phyloP scores from a whole-genome alignment of 2,888 invertebrate species.

The Parnassius mnemosyne region DNA sequence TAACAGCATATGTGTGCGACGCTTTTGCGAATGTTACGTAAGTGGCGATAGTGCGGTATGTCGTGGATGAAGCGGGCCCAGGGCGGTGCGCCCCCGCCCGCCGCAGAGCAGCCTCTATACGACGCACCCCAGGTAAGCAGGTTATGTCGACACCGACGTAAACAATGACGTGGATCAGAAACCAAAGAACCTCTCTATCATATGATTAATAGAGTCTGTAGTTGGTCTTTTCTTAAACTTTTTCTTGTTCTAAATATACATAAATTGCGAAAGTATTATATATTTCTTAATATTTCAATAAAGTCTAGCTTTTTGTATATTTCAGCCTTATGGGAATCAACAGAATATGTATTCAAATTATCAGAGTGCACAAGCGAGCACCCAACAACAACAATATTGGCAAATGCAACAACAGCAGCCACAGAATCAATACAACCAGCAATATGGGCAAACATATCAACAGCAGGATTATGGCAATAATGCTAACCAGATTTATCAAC shows the following conservation, averaged over 20 bases:
- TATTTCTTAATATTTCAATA: slow-evolving; percentile 3
- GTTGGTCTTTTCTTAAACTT: slow-evolving; percentile 6
- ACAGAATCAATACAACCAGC: slow-evolving; percentile 62
- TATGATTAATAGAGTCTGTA: slow-evolving; percentile 43
- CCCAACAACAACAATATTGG: slow-evolving; percentile 59
- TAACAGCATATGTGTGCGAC: slow-evolving; percentile 63
- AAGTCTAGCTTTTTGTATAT: slow-evolving; percentile 31
- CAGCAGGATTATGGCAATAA: slow-evolving; percentile 55
- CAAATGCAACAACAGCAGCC: slow-evolving; percentile 45
- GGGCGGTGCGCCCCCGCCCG: slow-evolving; percentile 50
- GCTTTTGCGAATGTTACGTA: slow-evolving; percentile 72
- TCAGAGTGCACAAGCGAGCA: slow-evolving; percentile 39
- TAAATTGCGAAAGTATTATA: slow-evolving; percentile 8
- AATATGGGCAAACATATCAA: slow-evolving; percentile 63
- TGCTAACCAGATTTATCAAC: slow-evolving; percentile 61
- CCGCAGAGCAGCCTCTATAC: slow-evolving; percentile 54
- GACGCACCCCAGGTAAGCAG: slow-evolving; percentile 64
- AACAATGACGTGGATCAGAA: slow-evolving; percentile 71
- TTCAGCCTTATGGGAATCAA: slow-evolving; percentile 64
- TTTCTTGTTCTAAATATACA: background rate
- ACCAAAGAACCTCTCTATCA: slow-evolving; percentile 34
- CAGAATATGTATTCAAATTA: slow-evolving; percentile 62
- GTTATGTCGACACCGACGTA: slow-evolving; percentile 59
- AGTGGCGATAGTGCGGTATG: slow-evolving; percentile 63
- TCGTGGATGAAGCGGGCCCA: slow-evolving; percentile 74